Evolutionary conservation across 2,888 invertebrate species (phyloP), one percentile per base, ranked within the genome.

Genomic region (Clanis bilineata): DNA sequence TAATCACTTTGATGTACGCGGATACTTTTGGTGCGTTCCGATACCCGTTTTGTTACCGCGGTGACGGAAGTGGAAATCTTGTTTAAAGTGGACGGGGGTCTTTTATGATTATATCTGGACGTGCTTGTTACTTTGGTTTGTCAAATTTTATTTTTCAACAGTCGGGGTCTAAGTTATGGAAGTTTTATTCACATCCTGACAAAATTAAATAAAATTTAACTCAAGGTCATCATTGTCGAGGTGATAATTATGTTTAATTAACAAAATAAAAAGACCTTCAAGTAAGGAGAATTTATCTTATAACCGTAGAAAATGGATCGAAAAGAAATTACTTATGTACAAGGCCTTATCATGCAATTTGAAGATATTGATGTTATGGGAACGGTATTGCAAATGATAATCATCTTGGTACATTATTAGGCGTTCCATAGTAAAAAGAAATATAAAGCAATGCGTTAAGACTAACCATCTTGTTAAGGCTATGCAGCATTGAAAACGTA

Each of bases 1-100:
- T 86, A 83, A 86, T 85, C 84, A 83, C 86, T 90, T 90, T 90
- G 86, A 90, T 88, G 84, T 86, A 78, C 80, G 77, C 76, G 69
- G 71, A 47, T 41, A 41, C 32, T 58, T 60, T 56, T 41, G 22
- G 54, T 56, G 62, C 59, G 56, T 39, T 39, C 9, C 21, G 32
- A 18, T 38, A 28, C 25, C 21, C 22, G 56, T 39, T 39, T 56
- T 39, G 23, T 56, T 39, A 22, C 39, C 21, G 39, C 21, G 56
- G n/a, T 12, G 39, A 21, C 18, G 18, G 10, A 15, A 51, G 28
- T 51, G 56, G 15, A 23, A 47, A 15, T 39, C 57, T 51, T 51
- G 15, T 51, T 51, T 32, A 51, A 28, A 51, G 51, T 51, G 51
- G 51, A 18, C 28, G 51, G 9, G 38, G 56, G 65, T 65, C 66